A percentile compares a stretch with the other conserved stretches of the same genome.
These are phyloP conservation scores for Simalia tracyae DNA, from an alignment of 2,797 vertebrate species.

Conservation along the genomic window DNA sequence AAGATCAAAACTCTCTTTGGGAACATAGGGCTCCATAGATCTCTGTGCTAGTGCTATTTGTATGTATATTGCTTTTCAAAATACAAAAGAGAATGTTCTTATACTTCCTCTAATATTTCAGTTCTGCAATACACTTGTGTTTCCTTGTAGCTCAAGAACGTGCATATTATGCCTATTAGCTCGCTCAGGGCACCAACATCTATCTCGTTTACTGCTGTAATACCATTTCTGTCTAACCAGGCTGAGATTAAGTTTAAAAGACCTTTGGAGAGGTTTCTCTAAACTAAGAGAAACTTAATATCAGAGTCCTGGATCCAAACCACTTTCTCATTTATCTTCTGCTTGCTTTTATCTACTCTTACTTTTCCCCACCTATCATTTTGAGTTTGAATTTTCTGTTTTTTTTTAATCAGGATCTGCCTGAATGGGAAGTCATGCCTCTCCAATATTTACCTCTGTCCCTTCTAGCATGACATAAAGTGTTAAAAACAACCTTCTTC, in stretches of 20 bases:
- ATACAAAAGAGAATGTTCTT: not conserved
- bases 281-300: not conserved
- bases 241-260: not conserved
- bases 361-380: not conserved
- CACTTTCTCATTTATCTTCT: not conserved
- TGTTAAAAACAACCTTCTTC: not conserved
- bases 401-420: not conserved
- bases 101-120: not conserved
- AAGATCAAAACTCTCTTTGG: not conserved
- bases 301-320: not conserved
- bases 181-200: not conserved
- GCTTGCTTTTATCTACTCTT: not conserved
- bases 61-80: not conserved
- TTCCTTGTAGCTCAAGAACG: not conserved
- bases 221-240: not conserved
- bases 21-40: not conserved
- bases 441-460: not conserved
- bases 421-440: not conserved
- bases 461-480: not conserved
- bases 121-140: not conserved
- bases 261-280: not conserved
- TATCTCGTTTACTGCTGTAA: not conserved
- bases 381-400: not conserved
- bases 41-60: not conserved
- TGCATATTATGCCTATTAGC: not conserved